These are phyloP conservation scores for Scopus umbretta DNA, from an alignment of 2,113 vertebrate species.

Conservation along the genomic window DNA sequence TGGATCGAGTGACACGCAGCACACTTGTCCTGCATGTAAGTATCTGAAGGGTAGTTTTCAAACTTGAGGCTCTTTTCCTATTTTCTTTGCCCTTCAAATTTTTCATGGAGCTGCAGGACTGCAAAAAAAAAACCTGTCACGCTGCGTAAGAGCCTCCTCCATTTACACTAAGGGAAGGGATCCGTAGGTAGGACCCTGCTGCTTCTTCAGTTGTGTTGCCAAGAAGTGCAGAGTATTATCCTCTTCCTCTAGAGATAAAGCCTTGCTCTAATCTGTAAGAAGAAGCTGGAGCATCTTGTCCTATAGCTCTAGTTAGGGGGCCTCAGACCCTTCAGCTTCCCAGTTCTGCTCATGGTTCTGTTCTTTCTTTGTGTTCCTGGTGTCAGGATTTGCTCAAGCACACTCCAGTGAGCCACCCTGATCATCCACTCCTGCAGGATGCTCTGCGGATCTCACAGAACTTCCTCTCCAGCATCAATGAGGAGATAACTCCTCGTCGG, in stretches of 20 bases:
- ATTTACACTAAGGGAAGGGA: not conserved
- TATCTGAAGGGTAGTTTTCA: conserved; percentile 12
- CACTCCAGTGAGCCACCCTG: conserved; percentile 86
- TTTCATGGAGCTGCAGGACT: not conserved
- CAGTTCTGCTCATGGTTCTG: not conserved
- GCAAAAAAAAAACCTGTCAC: not conserved
- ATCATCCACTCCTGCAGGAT: conserved; percentile 85
- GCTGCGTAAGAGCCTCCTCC: not conserved
- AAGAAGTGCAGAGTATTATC: not conserved
- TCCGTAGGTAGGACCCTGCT: not conserved
- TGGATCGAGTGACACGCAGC: conserved; percentile 96
- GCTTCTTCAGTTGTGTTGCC: not conserved
- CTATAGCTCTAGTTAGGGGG: not conserved
- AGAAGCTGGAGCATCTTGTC: not conserved
- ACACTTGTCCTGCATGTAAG: conserved; percentile 96
- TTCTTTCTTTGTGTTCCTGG: not conserved
- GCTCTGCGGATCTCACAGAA: conserved; percentile 96
- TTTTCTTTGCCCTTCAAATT: not conserved
- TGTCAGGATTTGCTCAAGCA: conserved; percentile 91
- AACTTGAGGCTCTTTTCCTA: not conserved
- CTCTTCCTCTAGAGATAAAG: not conserved
- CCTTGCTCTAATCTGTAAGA: not conserved
- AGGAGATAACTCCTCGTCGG: conserved; percentile 90
- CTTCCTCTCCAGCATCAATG: conserved; percentile 92
- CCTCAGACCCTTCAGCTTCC: not conserved